Evolutionary conservation across 2,113 vertebrate genomes (phyloP).

Genomic region (Apaloderma vittatum): DNA sequence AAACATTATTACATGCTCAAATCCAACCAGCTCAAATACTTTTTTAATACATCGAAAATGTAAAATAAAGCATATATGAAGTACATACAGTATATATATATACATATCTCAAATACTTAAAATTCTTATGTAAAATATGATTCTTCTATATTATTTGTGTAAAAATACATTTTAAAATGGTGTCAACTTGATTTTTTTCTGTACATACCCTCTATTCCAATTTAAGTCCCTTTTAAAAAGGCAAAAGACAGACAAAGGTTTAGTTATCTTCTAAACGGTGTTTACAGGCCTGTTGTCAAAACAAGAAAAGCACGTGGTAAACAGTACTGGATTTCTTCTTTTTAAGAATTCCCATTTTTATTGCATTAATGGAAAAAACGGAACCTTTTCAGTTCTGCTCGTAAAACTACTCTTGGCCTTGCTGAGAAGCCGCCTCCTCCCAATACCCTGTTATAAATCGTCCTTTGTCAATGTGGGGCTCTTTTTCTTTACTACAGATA

Average conservation of each 20-base stretch:
- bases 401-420: conserved; percentile 41
- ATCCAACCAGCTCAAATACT: conserved; percentile 74
- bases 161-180: conserved; percentile 87
- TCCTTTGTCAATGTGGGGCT: background rate
- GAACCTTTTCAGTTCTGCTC: conserved; percentile 43
- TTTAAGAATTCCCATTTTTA: conserved; percentile 73
- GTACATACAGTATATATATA: conserved; percentile 86
- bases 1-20: background rate
- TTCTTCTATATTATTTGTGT: conserved; percentile 84
- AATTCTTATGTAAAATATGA: conserved; percentile 86
- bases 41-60: conserved; percentile 84
- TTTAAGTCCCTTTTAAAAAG: conserved; percentile 82
- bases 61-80: conserved; percentile 88
- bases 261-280: conserved; percentile 56
- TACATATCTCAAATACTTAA: conserved; percentile 83
- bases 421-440: conserved; percentile 37
- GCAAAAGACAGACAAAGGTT: conserved; percentile 78
- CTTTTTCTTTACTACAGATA: conserved; percentile 74
- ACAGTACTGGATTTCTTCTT: conserved; percentile 56
- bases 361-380: conserved; percentile 71
- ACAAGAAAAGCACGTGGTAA: conserved; percentile 57
- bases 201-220: conserved; percentile 83
- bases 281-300: conserved; percentile 65
- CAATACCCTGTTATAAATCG: conserved; percentile 64
- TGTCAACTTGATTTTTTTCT: conserved; percentile 77